phyloP scores from a whole-genome alignment of 1,140 invertebrate species.

The Trissolcus basalis region DNA sequence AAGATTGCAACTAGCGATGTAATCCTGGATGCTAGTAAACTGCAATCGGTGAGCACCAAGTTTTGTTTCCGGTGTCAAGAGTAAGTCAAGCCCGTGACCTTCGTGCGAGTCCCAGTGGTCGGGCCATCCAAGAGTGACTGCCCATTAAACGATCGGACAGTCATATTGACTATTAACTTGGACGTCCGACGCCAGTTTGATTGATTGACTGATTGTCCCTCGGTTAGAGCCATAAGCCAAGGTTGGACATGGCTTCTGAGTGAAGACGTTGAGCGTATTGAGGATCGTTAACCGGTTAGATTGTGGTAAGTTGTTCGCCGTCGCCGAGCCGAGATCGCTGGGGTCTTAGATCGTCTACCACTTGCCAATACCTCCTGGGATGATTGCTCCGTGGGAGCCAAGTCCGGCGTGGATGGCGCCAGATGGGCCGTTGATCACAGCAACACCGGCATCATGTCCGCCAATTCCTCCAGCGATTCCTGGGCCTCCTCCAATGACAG shows the following conservation, averaged over 20 bases:
- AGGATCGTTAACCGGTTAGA: constrained; percentile 74
- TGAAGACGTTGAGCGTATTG: constrained; percentile 73
- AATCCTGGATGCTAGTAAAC: constrained; percentile 43
- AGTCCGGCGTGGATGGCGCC: constrained; percentile 76
- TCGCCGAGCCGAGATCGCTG: constrained; percentile 77
- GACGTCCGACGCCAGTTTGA: constrained; percentile 43
- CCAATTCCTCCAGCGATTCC: constrained; percentile 73
- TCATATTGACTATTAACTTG: constrained; percentile 59
- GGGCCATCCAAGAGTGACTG: constrained; percentile 50
- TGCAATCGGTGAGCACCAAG: constrained; percentile 56
- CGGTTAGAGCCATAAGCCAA: constrained; percentile 64
- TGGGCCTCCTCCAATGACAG: constrained; percentile 72
- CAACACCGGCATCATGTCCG: constrained; percentile 75
- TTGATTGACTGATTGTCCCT: constrained; percentile 53
- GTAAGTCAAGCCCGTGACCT: constrained; percentile 35
- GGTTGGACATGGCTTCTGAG: constrained; percentile 67
- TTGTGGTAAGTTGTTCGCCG: constrained; percentile 75
- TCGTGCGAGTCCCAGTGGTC: constrained; percentile 24
- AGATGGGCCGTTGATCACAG: constrained; percentile 76
- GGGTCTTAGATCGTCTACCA: constrained; percentile 74
- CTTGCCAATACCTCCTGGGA: constrained; percentile 72
- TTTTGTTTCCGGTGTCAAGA: constrained; percentile 27
- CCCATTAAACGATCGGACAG: constrained; percentile 56
- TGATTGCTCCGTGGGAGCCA: constrained; percentile 76
- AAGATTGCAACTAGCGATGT: constrained; percentile 51